Percentiles rank a stretch among this genome's conserved stretches.
Evolutionary conservation across 2,113 vertebrate species (phyloP).

Genomic region (Phasianus colchicus): DNA sequence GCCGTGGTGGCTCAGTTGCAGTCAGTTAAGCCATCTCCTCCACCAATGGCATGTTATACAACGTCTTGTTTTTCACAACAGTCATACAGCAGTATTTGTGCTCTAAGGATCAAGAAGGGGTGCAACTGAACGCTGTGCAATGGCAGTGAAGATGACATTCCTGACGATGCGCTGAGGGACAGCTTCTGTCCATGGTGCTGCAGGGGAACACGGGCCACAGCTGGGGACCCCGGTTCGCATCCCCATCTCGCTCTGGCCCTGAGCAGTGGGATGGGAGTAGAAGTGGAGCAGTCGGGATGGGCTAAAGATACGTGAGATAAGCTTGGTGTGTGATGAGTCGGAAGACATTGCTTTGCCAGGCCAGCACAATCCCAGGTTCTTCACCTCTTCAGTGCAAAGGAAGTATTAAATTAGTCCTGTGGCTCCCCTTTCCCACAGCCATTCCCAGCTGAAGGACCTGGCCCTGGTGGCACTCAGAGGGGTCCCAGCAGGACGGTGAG

Average conservation of each 20-base stretch:
- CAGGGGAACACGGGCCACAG: accelerated
- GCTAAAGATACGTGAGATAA: background rate
- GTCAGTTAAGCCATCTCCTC: background rate
- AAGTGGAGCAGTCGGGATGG: background rate
- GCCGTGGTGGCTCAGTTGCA: background rate
- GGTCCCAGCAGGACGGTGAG: background rate
- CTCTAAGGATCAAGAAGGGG: background rate
- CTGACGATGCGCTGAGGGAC: accelerated
- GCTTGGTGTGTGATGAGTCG: background rate
- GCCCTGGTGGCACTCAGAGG: background rate
- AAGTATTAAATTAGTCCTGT: too few relatives aligned
- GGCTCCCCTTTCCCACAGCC: background rate
- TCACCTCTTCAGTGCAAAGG: background rate
- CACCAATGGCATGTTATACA: background rate
- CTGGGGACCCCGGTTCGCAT: too few relatives aligned
- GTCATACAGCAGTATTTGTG: background rate
- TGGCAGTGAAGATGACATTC: background rate
- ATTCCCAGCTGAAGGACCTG: accelerated
- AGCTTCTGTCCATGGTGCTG: accelerated
- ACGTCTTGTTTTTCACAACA: background rate
- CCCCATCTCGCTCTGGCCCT: accelerated
- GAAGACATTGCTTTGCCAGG: background rate
- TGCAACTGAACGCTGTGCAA: background rate
- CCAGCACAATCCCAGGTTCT: background rate
- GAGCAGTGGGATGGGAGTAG: background rate